Conservation (phyloP, 2,113 vertebrate species). For the Mobula birostris region DNA sequence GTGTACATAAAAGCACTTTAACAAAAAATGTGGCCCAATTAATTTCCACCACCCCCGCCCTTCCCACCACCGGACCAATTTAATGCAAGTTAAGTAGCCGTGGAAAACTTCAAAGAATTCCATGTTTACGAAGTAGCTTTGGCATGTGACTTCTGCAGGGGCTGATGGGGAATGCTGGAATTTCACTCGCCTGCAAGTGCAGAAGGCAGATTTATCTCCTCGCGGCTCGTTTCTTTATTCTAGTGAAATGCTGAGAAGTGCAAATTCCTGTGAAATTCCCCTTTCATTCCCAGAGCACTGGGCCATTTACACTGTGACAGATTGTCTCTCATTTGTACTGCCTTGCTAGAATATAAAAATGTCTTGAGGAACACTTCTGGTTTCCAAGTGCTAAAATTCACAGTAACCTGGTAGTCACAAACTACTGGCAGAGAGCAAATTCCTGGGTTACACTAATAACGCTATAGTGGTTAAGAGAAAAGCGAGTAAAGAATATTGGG, state of each 20-base stretch:
- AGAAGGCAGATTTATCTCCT: neutral
- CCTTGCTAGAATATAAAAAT: neutral
- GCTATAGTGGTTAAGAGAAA: neutral
- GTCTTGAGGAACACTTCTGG: neutral
- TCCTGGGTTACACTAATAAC: neutral
- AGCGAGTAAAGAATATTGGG: neutral
- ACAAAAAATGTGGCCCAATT: neutral
- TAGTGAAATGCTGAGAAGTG: neutral
- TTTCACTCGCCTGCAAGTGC: neutral
- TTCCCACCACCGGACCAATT: too few relatives aligned
- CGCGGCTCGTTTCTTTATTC: neutral
- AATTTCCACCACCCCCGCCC: neutral
- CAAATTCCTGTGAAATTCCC: neutral
- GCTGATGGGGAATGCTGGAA: neutral
- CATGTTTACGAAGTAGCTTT: neutral
- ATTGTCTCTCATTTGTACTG: neutral
- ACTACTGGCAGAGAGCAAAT: neutral
- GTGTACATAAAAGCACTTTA: neutral
- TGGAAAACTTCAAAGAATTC: neutral
- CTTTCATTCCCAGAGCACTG: neutral
- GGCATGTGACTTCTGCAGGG: neutral
- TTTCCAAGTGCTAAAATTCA: constrained; percentile 1
- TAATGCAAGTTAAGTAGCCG: neutral
- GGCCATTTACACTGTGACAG: neutral
- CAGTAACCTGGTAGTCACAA: neutral